phyloP scores from a whole-genome alignment of 2,888 invertebrate genomes.

The Netelia melanura region DNA sequence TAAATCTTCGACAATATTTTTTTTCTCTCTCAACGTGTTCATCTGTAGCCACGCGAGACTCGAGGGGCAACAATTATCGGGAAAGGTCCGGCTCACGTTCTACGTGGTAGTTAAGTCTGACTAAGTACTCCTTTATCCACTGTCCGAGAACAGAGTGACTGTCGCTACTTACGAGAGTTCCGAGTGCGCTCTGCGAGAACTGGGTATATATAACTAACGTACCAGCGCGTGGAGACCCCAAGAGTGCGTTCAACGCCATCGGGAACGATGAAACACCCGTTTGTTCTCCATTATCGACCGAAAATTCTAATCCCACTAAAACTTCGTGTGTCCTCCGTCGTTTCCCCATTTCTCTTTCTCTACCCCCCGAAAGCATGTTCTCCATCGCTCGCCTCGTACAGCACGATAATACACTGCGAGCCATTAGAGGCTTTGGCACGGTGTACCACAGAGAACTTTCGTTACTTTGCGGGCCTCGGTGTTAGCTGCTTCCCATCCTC shows the following conservation, averaged over 20 bases:
- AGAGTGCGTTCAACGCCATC: slow-evolving; percentile 60
- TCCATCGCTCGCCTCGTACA: not conserved
- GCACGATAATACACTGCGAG: slow-evolving; percentile 53
- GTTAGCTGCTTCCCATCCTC: slow-evolving; percentile 20
- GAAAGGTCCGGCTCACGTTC: slow-evolving; percentile 11
- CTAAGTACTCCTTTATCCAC: slow-evolving; percentile 59
- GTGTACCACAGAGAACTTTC: slow-evolving; percentile 47
- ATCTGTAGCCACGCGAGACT: slow-evolving; percentile 21
- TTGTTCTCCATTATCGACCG: slow-evolving; percentile 70
- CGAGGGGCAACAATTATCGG: slow-evolving; percentile 35
- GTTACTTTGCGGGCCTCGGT: slow-evolving; percentile 38
- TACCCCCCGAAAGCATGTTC: not conserved
- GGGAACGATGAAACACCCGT: slow-evolving; percentile 43
- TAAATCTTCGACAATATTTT: not conserved
- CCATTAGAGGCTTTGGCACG: slow-evolving; percentile 49
- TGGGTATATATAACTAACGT: slow-evolving; percentile 31
- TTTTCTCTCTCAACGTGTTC: not conserved
- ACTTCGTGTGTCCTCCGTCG: slow-evolving; percentile 61
- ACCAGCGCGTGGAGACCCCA: slow-evolving; percentile 57
- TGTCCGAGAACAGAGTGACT: slow-evolving; percentile 63
- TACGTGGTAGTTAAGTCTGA: slow-evolving; percentile 45
- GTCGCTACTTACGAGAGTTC: slow-evolving; percentile 65
- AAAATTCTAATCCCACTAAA: slow-evolving; percentile 73
- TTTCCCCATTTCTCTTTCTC: slow-evolving; percentile 20
- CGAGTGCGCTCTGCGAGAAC: slow-evolving; percentile 11